Evolutionary conservation across 2,888 invertebrate species (phyloP), one percentile per base, ranked within the genome.

Genomic region (Rutpela maculata): DNA sequence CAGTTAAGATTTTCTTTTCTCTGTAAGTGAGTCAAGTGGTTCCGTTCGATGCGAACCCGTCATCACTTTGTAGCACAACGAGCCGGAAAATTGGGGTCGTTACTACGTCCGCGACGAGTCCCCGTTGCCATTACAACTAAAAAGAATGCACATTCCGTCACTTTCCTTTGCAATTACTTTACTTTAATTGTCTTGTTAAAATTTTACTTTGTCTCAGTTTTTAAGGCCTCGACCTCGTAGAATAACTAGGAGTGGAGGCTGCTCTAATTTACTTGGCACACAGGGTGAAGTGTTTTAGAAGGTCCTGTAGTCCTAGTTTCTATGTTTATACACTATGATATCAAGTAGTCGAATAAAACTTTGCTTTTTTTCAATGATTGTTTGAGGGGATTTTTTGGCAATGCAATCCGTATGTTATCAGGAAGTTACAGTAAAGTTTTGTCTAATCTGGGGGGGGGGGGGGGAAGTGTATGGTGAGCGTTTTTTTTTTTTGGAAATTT

Each of bases 61-160:
- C 70, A 88, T 88, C 87, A 86, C 87, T 88, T 87, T 86, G 87
- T 82, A 84, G 85, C 86, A 87, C 86, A 88, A 87, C 88, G 87
- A 87, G 85, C 85, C 85, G 86, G 87, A 88, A 88, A 88, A 88
- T 88, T 88, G 85, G 84, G 70, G 70, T 70, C 70, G 70, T 60
- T 60, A 60, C 55, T 55, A 26, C 19, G 55, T 67, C 67, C 67
- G 55, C 67, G 67, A 50, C 55, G 67, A 56, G 55, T 55, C 67
- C 67, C 70, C 38, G 15, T 38, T 7, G 38, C 60, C 70, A 19
- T 70, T 70, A 70, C 70, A 60, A 43, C 70, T 31, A 22, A 60
- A 69, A 70, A 60, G 70, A 70, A 60, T 70, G 70, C 70, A 60
- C 69, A 43, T 70, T 70, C 43, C 60, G 22, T 70, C 70, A 70